These are phyloP conservation scores for Oscheius sp. DNA, from an alignment of 2,888 invertebrate species.

Conservation along the genomic window DNA sequence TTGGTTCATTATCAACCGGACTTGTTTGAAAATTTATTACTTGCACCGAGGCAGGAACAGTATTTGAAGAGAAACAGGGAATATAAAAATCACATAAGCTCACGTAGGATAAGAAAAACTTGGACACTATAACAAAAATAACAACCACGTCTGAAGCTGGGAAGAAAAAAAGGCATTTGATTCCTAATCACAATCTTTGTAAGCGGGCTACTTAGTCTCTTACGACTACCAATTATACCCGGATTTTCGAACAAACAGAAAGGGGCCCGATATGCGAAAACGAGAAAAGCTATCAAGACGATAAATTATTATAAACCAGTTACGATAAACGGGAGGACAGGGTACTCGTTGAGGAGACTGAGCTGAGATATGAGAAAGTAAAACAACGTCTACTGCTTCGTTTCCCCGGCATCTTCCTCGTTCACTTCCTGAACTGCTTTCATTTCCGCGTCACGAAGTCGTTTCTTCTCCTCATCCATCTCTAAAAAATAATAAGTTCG, in stretches of 20 bases:
- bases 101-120: neutral
- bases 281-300: slow-evolving; percentile 6
- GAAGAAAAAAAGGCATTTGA: slow-evolving; percentile 3
- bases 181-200: slow-evolving; percentile 10
- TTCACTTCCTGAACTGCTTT: slow-evolving; percentile 41
- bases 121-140: neutral
- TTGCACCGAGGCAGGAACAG: no score
- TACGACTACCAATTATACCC: slow-evolving; percentile 2
- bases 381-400: neutral
- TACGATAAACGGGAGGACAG: neutral
- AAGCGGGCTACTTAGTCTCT: no score
- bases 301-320: neutral
- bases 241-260: neutral
- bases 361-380: slow-evolving; percentile 2
- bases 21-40: no score
- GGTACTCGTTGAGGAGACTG: slow-evolving; percentile 1
- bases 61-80: no score
- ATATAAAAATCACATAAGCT: neutral
- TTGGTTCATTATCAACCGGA: no score
- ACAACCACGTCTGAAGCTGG: slow-evolving; percentile 1
- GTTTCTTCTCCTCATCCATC: slow-evolving; percentile 48
- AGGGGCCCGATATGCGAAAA: slow-evolving; percentile 22
- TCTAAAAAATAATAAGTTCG: slow-evolving; percentile 45
- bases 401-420: slow-evolving; percentile 38
- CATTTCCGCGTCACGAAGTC: slow-evolving; percentile 26